These are phyloP conservation scores for Archips crataeganus DNA, from an alignment of 2,888 invertebrate genomes.

Conservation along the genomic window DNA sequence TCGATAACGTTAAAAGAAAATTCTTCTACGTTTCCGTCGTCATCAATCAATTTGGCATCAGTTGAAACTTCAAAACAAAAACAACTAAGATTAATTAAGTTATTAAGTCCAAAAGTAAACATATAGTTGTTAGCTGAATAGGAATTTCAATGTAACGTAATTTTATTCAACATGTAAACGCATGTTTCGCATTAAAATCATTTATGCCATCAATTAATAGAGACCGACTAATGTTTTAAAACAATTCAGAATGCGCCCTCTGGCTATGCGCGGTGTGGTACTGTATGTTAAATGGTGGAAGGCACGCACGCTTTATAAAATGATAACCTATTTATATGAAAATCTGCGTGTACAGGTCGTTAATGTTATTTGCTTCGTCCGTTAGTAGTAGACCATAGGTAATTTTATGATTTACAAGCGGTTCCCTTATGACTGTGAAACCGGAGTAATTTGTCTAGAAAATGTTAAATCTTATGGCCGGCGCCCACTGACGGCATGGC, in stretches of 20 bases:
- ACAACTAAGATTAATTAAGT: too few relatives aligned
- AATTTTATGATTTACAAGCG: slow-evolving; percentile 21
- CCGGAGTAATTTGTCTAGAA: neutral
- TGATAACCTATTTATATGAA: slow-evolving; percentile 43
- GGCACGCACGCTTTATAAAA: slow-evolving; percentile 60
- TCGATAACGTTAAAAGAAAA: too few relatives aligned
- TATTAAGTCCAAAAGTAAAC: neutral
- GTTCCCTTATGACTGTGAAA: neutral
- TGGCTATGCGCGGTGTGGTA: slow-evolving; percentile 55
- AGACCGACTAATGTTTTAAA: slow-evolving; percentile 64
- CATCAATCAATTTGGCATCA: too few relatives aligned
- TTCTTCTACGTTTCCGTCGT: too few relatives aligned
- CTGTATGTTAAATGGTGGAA: slow-evolving; percentile 62
- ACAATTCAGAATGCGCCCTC: slow-evolving; percentile 57
- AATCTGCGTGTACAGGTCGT: slow-evolving; percentile 30
- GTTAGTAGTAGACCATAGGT: slow-evolving; percentile 22
- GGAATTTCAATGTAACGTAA: slow-evolving; percentile 24
- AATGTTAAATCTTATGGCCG: neutral
- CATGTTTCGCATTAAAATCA: slow-evolving; percentile 71
- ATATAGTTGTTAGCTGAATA: neutral
- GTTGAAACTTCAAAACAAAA: too few relatives aligned
- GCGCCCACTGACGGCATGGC: too few relatives aligned
- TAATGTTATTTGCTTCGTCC: slow-evolving; percentile 27
- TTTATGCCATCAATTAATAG: slow-evolving; percentile 76
- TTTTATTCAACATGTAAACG: slow-evolving; percentile 52